Percentiles rank a stretch among this genome's conserved stretches.
Evolutionary conservation across 2,888 invertebrate species (phyloP).

Genomic region (Schizaphis graminum): DNA sequence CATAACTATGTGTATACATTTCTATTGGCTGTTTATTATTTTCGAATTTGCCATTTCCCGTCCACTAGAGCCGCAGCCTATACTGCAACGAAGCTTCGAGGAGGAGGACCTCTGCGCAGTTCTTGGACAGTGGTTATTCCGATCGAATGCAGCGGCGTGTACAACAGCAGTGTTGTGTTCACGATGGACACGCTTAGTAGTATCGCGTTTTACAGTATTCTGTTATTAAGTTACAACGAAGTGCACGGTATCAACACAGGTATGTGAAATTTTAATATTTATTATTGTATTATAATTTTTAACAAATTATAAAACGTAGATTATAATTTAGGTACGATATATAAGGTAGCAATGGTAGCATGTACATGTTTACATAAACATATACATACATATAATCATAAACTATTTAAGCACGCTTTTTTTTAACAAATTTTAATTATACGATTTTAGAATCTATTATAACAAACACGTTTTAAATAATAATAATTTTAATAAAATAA

Average conservation of each 20-base stretch:
- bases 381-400: not conserved
- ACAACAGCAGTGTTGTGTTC: constrained; percentile 53
- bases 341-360: no score
- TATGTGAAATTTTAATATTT: constrained; percentile 19
- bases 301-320: not conserved
- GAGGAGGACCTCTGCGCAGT: constrained; percentile 39
- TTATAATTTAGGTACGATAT: no score
- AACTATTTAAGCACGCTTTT: not conserved
- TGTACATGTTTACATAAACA: not conserved
- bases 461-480: not conserved
- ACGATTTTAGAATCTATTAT: not conserved
- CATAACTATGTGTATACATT: constrained; percentile 23
- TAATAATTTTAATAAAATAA: not conserved
- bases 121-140: constrained; percentile 48
- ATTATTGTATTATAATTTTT: not conserved
- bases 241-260: constrained; percentile 33
- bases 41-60: constrained; percentile 40
- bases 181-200: constrained; percentile 57
- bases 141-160: not conserved
- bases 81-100: constrained; percentile 10
- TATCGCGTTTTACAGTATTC: constrained; percentile 50
- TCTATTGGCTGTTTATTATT: constrained; percentile 26
- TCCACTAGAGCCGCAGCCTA: not conserved
- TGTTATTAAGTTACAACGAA: constrained; percentile 36
- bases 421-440: not conserved